These are phyloP conservation scores for Eumacrocentrus americanus DNA, from an alignment of 2,888 invertebrate species.

Conservation along the genomic window DNA sequence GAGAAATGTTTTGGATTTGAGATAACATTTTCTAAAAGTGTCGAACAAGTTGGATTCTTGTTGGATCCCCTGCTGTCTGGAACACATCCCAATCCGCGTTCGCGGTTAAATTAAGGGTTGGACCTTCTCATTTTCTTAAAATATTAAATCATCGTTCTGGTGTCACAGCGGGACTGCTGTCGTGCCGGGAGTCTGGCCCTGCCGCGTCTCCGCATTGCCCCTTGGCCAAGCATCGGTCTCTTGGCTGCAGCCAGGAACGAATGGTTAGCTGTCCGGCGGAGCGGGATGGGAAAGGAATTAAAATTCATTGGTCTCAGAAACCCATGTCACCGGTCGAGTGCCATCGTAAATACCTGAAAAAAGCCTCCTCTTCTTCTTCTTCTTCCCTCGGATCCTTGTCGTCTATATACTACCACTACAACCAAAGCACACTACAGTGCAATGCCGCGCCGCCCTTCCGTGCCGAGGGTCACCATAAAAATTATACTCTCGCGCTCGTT, in stretches of 20 bases:
- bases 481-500: slow-evolving; percentile 48
- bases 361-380: slow-evolving; percentile 29
- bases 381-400: slow-evolving; percentile 16
- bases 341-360: slow-evolving; percentile 59
- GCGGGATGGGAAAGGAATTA: slow-evolving; percentile 52
- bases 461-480: slow-evolving; percentile 51
- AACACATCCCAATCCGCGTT: slow-evolving; percentile 42
- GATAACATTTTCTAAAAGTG: slow-evolving; percentile 47
- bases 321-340: slow-evolving; percentile 60
- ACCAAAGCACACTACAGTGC: not conserved
- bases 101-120: slow-evolving; percentile 55
- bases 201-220: slow-evolving; percentile 14
- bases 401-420: slow-evolving; percentile 11
- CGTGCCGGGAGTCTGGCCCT: slow-evolving; percentile 32
- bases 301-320: slow-evolving; percentile 60
- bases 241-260: slow-evolving; percentile 35
- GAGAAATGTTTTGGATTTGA: slow-evolving; percentile 14
- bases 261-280: slow-evolving; percentile 37
- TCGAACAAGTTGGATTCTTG: slow-evolving; percentile 41
- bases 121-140: slow-evolving; percentile 58
- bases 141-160: slow-evolving; percentile 61
- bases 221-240: slow-evolving; percentile 18
- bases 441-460: slow-evolving; percentile 34
- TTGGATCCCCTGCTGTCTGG: slow-evolving; percentile 54
- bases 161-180: slow-evolving; percentile 58